These are phyloP conservation scores for Girardinichthys multiradiatus DNA, from an alignment of 2,113 vertebrate genomes.

Conservation along the genomic window DNA sequence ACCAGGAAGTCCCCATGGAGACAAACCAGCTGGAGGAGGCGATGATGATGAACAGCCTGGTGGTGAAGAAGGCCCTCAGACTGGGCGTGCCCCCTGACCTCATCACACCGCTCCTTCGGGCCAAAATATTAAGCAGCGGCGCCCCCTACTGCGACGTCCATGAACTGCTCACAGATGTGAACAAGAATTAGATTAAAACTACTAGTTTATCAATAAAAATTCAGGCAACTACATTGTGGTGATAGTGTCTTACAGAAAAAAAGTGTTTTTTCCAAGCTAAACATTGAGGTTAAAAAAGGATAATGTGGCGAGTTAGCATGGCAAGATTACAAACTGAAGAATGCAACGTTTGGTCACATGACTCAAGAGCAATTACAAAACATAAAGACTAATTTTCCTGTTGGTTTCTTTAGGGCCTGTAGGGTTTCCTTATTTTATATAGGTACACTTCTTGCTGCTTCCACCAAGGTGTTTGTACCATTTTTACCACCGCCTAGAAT, in stretches of 20 bases:
- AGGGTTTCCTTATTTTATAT: too few relatives aligned
- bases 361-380: too few relatives aligned
- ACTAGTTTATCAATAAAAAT: neutral
- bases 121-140: neutral
- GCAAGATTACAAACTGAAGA: too few relatives aligned
- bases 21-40: constrained; percentile 10
- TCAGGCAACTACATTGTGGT: neutral
- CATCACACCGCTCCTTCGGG: neutral
- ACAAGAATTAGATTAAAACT: neutral
- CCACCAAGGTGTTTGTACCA: too few relatives aligned
- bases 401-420: too few relatives aligned
- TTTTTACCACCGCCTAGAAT: too few relatives aligned
- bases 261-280: too few relatives aligned
- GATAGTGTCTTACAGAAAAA: neutral
- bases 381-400: too few relatives aligned
- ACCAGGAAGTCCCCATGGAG: constrained; percentile 11
- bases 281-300: neutral
- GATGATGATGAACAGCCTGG: constrained; percentile 4
- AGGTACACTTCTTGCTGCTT: too few relatives aligned
- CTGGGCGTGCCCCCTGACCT: neutral
- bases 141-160: neutral
- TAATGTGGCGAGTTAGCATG: neutral
- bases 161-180: neutral
- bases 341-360: too few relatives aligned
- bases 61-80: neutral